Evolutionary conservation across 2,888 invertebrate species (phyloP).

Genomic region (Herminia tarsipennalis): DNA sequence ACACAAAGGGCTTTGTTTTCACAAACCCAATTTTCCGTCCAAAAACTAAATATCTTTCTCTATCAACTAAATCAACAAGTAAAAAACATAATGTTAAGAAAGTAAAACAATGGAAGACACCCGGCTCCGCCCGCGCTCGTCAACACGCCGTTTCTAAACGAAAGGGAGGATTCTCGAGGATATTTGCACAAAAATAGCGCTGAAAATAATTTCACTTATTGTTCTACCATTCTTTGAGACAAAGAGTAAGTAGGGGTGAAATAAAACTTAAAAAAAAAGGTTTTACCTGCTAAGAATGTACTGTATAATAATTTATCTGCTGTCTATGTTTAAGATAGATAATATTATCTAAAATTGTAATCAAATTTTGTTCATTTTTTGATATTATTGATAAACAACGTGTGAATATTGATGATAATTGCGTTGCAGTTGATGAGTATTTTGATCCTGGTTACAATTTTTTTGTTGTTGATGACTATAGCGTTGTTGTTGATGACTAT

Average conservation of each 20-base stretch:
- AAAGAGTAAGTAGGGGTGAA: constrained; percentile 33
- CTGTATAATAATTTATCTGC: no score
- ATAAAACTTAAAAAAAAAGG: no score
- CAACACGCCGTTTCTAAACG: constrained; percentile 45
- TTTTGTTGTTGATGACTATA: no score
- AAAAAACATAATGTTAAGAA: constrained; percentile 15
- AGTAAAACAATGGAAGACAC: constrained; percentile 31
- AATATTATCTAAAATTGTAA: no score
- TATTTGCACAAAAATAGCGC: constrained; percentile 58
- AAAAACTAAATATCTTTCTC: constrained; percentile 37
- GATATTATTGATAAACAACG: no score
- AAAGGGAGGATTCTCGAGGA: constrained; percentile 50
- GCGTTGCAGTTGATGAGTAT: no score
- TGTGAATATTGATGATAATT: no score
- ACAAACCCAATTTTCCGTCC: neutral
- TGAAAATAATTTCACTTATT: constrained; percentile 60
- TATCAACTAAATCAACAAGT: constrained; percentile 45
- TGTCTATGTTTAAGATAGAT: no score
- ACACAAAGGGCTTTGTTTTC: neutral
- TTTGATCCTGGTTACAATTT: no score
- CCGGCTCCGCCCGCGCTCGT: constrained; percentile 18
- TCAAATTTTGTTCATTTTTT: no score
- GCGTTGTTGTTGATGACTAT: no score
- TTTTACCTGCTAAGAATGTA: no score
- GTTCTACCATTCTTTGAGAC: constrained; percentile 39